These are phyloP conservation scores for Myocastor coypus DNA, from an alignment of 2,113 vertebrate genomes.

Conservation along the genomic window DNA sequence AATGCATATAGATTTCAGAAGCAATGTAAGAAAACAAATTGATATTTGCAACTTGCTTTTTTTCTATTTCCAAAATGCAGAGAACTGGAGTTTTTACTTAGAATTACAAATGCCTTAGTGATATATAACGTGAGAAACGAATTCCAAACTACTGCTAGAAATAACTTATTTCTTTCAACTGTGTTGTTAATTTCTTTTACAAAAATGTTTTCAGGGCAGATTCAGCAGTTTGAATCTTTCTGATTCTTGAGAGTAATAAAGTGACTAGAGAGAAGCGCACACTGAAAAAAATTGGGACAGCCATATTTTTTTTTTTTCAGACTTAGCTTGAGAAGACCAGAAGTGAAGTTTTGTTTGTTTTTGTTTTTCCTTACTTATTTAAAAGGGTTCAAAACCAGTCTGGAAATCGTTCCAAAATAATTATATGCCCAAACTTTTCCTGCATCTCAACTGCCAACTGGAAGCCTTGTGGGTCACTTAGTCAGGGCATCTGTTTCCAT, in stretches of 20 bases:
- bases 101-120: neutral
- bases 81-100: neutral
- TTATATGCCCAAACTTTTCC: constrained; percentile 40
- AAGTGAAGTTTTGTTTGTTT: neutral
- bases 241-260: neutral
- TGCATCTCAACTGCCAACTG: neutral
- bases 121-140: neutral
- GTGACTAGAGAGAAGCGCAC: neutral
- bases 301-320: constrained; percentile 15
- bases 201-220: neutral
- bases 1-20: neutral
- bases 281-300: neutral
- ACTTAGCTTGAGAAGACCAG: neutral
- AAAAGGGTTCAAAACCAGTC: neutral
- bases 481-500: neutral
- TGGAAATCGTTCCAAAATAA: constrained; percentile 54
- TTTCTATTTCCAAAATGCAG: neutral
- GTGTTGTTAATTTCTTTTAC: neutral
- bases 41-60: neutral
- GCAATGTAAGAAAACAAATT: neutral
- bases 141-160: neutral
- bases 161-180: neutral
- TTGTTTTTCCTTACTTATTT: neutral
- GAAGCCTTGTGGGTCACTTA: neutral
- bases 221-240: neutral